Evolutionary conservation across 2,113 vertebrate genomes (phyloP).

Genomic region (Festucalex cinctus): DNA sequence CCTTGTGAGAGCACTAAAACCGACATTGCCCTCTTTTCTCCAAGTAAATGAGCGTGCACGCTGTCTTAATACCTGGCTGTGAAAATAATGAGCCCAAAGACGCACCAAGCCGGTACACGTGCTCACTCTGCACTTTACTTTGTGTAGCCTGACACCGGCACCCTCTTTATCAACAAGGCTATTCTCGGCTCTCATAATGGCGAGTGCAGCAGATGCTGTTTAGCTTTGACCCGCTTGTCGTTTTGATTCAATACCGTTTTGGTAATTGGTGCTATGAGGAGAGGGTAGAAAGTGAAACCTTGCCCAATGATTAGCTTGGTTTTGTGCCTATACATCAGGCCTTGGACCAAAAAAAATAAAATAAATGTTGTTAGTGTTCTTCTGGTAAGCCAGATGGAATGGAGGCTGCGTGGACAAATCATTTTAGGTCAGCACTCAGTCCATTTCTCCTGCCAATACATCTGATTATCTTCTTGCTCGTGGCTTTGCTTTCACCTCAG

Average conservation of each 20-base stretch:
- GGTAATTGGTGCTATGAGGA: slow-evolving; percentile 46
- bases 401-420: slow-evolving; percentile 40
- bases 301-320: slow-evolving; percentile 37
- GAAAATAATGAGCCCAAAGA: slow-evolving; percentile 49
- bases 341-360: slow-evolving; percentile 4
- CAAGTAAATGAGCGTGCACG: slow-evolving; percentile 49
- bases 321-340: slow-evolving; percentile 37
- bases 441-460: slow-evolving; percentile 24
- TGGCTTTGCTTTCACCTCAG: slow-evolving; percentile 23
- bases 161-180: slow-evolving; percentile 35
- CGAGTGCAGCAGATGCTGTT: slow-evolving; percentile 27
- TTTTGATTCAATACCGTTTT: slow-evolving; percentile 39
- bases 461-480: slow-evolving; percentile 38
- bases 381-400: slow-evolving; percentile 45
- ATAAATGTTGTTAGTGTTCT: not conserved
- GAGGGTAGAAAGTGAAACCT: slow-evolving; percentile 23
- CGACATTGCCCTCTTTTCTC: slow-evolving; percentile 28
- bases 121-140: slow-evolving; percentile 19
- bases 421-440: slow-evolving; percentile 26
- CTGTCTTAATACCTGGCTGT: slow-evolving; percentile 37
- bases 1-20: slow-evolving; percentile 31
- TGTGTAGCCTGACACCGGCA: slow-evolving; percentile 8
- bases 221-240: slow-evolving; percentile 45
- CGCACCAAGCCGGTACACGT: slow-evolving; percentile 26
- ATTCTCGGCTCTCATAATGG: slow-evolving; percentile 28